Evolutionary conservation across 2,797 vertebrate species (phyloP).

Genomic region (Enteromius mattozi): DNA sequence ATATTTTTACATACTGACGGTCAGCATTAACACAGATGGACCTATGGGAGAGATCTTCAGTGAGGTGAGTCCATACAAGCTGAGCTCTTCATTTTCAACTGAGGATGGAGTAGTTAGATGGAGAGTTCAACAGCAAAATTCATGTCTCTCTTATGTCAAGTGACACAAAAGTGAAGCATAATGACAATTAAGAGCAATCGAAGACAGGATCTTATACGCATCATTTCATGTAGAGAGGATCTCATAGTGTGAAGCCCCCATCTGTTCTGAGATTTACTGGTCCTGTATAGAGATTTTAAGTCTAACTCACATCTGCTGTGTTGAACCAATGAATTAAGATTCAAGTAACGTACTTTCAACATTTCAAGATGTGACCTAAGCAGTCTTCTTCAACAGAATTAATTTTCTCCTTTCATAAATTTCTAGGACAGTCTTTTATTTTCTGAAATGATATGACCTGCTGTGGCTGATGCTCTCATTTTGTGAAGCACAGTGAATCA

Average conservation of each 20-base stretch:
- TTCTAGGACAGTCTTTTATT: slow-evolving; percentile 38
- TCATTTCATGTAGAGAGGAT: slow-evolving; percentile 25
- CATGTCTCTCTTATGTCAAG: background rate
- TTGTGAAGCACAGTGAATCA: slow-evolving; percentile 42
- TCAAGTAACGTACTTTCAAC: background rate
- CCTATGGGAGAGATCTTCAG: background rate
- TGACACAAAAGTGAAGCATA: slow-evolving; percentile 25
- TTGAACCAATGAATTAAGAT: background rate
- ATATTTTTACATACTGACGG: background rate
- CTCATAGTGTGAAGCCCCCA: slow-evolving; percentile 17
- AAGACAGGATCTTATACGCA: slow-evolving; percentile 8
- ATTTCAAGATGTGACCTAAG: slow-evolving; percentile 12
- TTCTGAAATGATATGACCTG: slow-evolving; percentile 39
- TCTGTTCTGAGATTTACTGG: slow-evolving; percentile 38
- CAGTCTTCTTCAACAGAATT: slow-evolving; percentile 6
- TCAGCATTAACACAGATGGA: background rate
- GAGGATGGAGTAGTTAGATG: background rate
- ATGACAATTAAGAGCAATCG: slow-evolving; percentile 42
- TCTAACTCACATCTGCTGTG: slow-evolving; percentile 46
- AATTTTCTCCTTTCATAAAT: slow-evolving; percentile 34
- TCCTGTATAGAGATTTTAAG: slow-evolving; percentile 38
- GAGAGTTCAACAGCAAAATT: slow-evolving; percentile 12
- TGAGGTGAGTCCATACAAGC: background rate
- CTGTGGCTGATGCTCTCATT: slow-evolving; percentile 35
- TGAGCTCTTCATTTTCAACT: background rate